Conservation (phyloP, 2,888 invertebrate species). For the Rhogogaster chlorosoma region DNA sequence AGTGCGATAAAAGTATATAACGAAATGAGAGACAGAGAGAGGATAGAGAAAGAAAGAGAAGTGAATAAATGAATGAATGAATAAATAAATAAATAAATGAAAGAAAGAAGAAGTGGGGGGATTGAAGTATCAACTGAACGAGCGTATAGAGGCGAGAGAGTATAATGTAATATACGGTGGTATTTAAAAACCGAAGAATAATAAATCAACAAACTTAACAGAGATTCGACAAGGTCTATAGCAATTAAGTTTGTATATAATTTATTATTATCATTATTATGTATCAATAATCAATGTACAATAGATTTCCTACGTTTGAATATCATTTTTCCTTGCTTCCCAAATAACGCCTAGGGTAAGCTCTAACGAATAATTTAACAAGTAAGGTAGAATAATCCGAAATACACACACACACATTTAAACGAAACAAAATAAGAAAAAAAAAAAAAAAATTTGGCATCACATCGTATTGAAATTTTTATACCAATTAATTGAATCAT, state of each 20-base stretch:
- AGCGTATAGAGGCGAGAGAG: conserved; percentile 43
- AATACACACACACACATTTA: not conserved
- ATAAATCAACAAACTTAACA: conserved; percentile 56
- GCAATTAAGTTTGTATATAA: conserved; percentile 75
- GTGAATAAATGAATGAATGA: conserved; percentile 38
- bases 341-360: conserved; percentile 51
- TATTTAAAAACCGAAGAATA: conserved; percentile 8
- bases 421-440: no score
- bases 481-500: conserved; percentile 6
- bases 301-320: conserved; percentile 76
- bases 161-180: conserved; percentile 46
- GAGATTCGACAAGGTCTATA: conserved; percentile 63
- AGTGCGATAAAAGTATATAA: conserved; percentile 73
- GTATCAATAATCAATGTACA: conserved; percentile 78
- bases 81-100: conserved; percentile 30
- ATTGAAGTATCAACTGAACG: conserved; percentile 46
- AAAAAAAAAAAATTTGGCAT: not conserved
- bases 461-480: not conserved
- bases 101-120: conserved; percentile 16
- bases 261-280: conserved; percentile 77
- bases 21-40: conserved; percentile 62
- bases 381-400: conserved; percentile 18
- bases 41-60: conserved; percentile 28
- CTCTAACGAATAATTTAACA: conserved; percentile 49
- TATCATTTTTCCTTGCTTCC: conserved; percentile 63